A percentile compares a stretch with the other conserved stretches of the same genome.
Conservation (phyloP, 2,113 vertebrate genomes). For the Otis tarda region DNA sequence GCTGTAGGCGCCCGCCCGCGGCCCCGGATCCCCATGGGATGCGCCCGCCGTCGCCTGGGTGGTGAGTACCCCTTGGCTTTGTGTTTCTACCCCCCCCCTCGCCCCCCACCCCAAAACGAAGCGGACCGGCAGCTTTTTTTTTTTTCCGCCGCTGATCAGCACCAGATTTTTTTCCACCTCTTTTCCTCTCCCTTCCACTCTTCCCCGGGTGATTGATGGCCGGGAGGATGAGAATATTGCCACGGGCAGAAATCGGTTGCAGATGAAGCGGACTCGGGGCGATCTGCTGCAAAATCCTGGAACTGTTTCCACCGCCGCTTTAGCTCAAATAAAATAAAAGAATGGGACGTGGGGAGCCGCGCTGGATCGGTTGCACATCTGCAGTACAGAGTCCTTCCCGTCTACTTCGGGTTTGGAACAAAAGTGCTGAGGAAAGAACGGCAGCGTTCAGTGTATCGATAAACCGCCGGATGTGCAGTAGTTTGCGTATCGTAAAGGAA, state of each 20-base stretch:
- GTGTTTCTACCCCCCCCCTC: not conserved
- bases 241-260: conserved; percentile 28
- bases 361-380: not conserved
- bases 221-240: conserved; percentile 36
- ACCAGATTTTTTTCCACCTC: not conserved
- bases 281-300: not conserved
- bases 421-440: not conserved
- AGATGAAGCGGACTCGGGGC: conserved; percentile 18
- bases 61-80: conserved; percentile 45
- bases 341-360: not conserved
- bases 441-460: not conserved
- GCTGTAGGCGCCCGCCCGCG: not conserved
- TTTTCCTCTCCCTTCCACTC: not conserved
- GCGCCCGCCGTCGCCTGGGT: not conserved
- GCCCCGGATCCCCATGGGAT: conserved; percentile 44
- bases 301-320: not conserved
- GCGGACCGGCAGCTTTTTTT: not conserved
- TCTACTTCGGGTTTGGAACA: not conserved
- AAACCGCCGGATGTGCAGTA: not conserved
- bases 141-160: not conserved
- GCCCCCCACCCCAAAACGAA: not conserved
- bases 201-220: not conserved
- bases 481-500: not conserved
- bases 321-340: not conserved
- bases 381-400: not conserved